Evolutionary conservation across 2,888 invertebrate species (phyloP).

Genomic region (Clostera curtula): DNA sequence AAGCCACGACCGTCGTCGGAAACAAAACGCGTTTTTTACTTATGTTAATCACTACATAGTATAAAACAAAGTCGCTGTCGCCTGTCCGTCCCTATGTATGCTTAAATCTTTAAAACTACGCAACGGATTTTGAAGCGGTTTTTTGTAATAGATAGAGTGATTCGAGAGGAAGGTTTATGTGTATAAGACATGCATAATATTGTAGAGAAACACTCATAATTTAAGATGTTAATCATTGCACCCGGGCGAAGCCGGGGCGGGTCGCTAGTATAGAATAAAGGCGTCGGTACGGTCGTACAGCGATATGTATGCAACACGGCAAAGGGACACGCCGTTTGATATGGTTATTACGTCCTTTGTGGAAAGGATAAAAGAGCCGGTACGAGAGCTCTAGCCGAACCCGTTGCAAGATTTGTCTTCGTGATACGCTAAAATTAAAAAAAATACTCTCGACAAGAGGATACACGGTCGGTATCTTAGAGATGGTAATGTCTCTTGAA

Average conservation of each 20-base stretch:
- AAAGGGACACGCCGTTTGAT: slow-evolving; percentile 71
- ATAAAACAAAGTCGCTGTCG: no score
- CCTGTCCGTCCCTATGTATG: no score
- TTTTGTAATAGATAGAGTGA: no score
- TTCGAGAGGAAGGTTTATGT: no score
- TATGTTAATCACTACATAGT: no score
- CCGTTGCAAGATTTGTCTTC: slow-evolving; percentile 61
- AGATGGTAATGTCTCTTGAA: slow-evolving; percentile 55
- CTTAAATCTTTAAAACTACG: no score
- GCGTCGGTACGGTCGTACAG: slow-evolving; percentile 33
- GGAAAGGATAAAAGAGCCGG: slow-evolving; percentile 58
- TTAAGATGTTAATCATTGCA: no score
- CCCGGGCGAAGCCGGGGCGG: no score
- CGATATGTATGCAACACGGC: slow-evolving; percentile 69
- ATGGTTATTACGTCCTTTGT: slow-evolving; percentile 74
- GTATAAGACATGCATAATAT: no score
- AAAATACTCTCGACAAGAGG: slow-evolving; percentile 36
- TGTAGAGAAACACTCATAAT: no score
- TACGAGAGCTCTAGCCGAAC: slow-evolving; percentile 43
- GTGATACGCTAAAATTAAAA: slow-evolving; percentile 66
- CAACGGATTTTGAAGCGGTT: no score
- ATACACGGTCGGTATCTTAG: slow-evolving; percentile 48
- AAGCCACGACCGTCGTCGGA: slow-evolving; percentile 47
- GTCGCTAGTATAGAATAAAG: slow-evolving; percentile 56
- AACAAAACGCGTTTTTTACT: slow-evolving; percentile 67